Percentiles rank a stretch among this genome's conserved stretches.
Evolutionary conservation across 2,797 vertebrate species (phyloP).

Genomic region (Xenopus petersii): DNA sequence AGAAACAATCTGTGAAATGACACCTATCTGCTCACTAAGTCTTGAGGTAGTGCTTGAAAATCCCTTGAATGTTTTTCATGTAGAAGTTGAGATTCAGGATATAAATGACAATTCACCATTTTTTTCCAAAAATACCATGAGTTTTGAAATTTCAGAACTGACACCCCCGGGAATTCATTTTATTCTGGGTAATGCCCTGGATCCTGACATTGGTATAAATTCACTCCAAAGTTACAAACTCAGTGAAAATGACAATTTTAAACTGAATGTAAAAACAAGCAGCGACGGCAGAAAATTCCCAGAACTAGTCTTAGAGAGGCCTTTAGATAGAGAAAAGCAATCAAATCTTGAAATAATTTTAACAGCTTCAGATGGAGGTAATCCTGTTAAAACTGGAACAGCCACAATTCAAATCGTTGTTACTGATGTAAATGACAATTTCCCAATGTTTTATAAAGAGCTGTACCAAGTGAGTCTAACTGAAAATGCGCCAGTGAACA

Average conservation of each 20-base stretch:
- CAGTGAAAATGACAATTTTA: constrained; percentile 76
- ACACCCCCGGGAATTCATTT: constrained; percentile 78
- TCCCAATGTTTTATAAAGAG: constrained; percentile 78
- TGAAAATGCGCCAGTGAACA: constrained; percentile 80
- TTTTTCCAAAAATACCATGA: constrained; percentile 78
- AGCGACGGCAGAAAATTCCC: constrained; percentile 88
- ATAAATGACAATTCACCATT: constrained; percentile 90
- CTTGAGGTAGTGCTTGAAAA: constrained; percentile 81
- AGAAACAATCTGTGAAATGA: constrained; percentile 80
- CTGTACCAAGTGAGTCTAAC: constrained; percentile 75
- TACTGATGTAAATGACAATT: constrained; percentile 90
- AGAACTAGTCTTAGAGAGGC: constrained; percentile 82
- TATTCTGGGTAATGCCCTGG: constrained; percentile 88
- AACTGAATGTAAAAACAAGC: constrained; percentile 32
- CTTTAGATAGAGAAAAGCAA: constrained; percentile 84
- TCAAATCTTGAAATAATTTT: constrained; percentile 81
- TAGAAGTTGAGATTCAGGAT: constrained; percentile 85
- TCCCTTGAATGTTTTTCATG: constrained; percentile 78
- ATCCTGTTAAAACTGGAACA: constrained; percentile 81
- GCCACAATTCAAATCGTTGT: constrained; percentile 78
- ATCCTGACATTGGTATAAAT: constrained; percentile 90
- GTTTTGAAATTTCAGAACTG: constrained; percentile 85
- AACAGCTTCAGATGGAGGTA: constrained; percentile 86
- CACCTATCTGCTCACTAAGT: constrained; percentile 71
- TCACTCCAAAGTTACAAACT: constrained; percentile 83